Conservation (phyloP, 2,113 vertebrate genomes). For the Arothron firmamentum region DNA sequence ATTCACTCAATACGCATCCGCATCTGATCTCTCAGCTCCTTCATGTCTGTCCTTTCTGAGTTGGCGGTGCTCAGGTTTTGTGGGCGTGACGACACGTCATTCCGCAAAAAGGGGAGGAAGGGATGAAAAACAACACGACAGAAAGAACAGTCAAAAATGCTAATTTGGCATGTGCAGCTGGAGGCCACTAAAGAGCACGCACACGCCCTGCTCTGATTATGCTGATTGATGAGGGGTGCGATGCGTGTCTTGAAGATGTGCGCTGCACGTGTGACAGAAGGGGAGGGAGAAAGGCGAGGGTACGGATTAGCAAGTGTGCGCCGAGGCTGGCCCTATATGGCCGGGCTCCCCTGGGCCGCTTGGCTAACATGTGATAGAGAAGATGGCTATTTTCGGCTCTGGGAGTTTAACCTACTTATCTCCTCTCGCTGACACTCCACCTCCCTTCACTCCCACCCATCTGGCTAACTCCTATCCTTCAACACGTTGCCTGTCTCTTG, state of each 20-base stretch:
- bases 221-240: slow-evolving; percentile 7
- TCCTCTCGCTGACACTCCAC: slow-evolving; percentile 49
- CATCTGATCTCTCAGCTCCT: slow-evolving; percentile 27
- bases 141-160: slow-evolving; percentile 11
- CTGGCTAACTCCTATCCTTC: background rate
- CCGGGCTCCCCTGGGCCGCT: slow-evolving; percentile 61
- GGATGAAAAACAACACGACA: background rate
- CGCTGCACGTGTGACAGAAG: slow-evolving; percentile 8
- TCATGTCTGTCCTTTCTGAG: slow-evolving; percentile 36
- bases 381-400: slow-evolving; percentile 73
- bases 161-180: slow-evolving; percentile 3
- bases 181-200: background rate
- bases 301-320: slow-evolving; percentile 54
- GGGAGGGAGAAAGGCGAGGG: slow-evolving; percentile 13
- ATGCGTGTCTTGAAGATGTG: background rate
- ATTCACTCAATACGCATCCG: slow-evolving; percentile 2
- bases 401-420: slow-evolving; percentile 78
- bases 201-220: slow-evolving; percentile 33
- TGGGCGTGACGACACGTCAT: slow-evolving; percentile 12
- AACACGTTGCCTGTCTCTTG: background rate
- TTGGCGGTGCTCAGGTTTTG: slow-evolving; percentile 4
- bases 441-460: slow-evolving; percentile 39
- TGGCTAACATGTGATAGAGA: slow-evolving; percentile 67
- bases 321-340: slow-evolving; percentile 47
- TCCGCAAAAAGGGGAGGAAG: slow-evolving; percentile 7